Evolutionary conservation across 2,888 invertebrate species (phyloP).

Genomic region (Venustoraphidia nigricollis): DNA sequence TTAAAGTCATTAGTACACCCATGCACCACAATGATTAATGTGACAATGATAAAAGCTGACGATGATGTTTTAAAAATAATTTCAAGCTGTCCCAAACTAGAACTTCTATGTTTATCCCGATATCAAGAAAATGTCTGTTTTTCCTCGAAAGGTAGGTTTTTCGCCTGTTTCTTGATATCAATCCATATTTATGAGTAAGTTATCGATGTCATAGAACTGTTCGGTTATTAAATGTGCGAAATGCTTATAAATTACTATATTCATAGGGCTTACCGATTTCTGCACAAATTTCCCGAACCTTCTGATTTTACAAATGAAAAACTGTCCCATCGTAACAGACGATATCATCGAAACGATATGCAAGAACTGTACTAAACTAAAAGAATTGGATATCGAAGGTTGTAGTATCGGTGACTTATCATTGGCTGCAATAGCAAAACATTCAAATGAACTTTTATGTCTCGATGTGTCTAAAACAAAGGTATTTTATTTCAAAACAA

Average conservation of each 20-base stretch:
- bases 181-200: too few species aligned
- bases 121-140: background rate
- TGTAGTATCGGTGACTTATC: constrained; percentile 23
- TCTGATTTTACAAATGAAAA: constrained; percentile 16
- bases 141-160: too few species aligned
- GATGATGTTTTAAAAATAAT: constrained; percentile 21
- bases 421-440: constrained; percentile 15
- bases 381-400: constrained; percentile 31
- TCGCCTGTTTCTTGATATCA: too few species aligned
- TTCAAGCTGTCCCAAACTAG: constrained; percentile 16
- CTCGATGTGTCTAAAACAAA: constrained; percentile 23
- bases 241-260: background rate
- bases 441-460: constrained; percentile 17
- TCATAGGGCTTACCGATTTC: constrained; percentile 20
- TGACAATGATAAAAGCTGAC: constrained; percentile 18
- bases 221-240: background rate
- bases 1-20: constrained; percentile 18
- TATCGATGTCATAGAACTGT: background rate
- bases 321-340: constrained; percentile 31
- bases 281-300: constrained; percentile 18
- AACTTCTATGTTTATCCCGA: constrained; percentile 17
- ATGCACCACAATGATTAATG: constrained; percentile 18
- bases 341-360: constrained; percentile 33
- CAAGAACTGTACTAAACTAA: constrained; percentile 29
- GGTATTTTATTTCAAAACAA: constrained; percentile 14